Evolutionary conservation across 2,888 invertebrate genomes (phyloP), one percentile per base, ranked within the genome.

Genomic region (Acanthosepion esculentum): DNA sequence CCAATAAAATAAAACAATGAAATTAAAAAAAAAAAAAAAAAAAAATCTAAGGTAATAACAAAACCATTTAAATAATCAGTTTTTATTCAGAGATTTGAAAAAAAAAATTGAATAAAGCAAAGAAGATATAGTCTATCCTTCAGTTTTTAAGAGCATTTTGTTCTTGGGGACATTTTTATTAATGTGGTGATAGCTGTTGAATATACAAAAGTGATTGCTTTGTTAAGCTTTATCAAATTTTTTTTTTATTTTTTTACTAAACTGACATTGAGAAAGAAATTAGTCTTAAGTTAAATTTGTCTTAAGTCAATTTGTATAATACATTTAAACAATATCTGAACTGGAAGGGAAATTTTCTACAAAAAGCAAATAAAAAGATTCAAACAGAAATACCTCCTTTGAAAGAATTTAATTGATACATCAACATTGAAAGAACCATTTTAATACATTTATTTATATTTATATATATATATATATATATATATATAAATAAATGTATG

Each of bases 361-460:
- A n/a, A 78, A 78, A 78, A 78, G 78, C 78, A 78, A 78, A 78
- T 78, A 78, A 78, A 78, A 78, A 78, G n/a, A 78, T 78, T 78
- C n/a, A 78, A 78, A 78, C n/a, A 33, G n/a, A 78, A n/a, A 78
- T n/a, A 78, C n/a, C 78, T n/a, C n/a, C 78, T n/a, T 78, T 78
- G n/a, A n/a, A 78, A 78, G n/a, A 78, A 78, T 78, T 78, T 78
- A 78, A 78, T 78, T 18, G 78, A 78, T 78, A 78, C 78, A 78
- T 78, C 78, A 78, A 33, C 78, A n/a, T n/a, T 33, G 78, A 78
- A 78, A 33, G 78, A 78, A 78, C 78, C 78, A 78, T 78, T 78
- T 78, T 78, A 78, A 29, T 78, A 64, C 26, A 64, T 26, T 26
- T n/a, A n/a, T 26, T 26, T 64, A 64, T 41, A 41, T 41, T 2